Base-by-base conservation (phyloP, 1,140 invertebrate species). In the Heliothis subflexa region DNA sequence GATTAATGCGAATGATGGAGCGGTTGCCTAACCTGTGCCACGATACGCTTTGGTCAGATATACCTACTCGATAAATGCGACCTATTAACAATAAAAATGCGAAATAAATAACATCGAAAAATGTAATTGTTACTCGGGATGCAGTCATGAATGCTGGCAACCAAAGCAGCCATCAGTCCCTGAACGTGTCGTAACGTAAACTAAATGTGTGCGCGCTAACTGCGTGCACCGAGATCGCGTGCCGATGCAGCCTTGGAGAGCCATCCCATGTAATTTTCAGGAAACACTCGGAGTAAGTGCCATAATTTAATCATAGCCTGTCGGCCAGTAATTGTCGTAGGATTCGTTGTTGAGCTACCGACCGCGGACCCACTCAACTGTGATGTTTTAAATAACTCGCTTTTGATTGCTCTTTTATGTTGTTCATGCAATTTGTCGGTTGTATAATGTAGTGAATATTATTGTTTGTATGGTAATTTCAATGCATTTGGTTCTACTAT, bases 241-340 rank as follows among this genome's bases (percentile, higher is more conserved):
- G 93, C 88, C 87, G 73, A 64, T 66, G 81, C 91, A 93, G 86
- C 93, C 93, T 94, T 94, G 91, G 81, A 89, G 91, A 93, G 88
- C 83, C 93, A 94, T 94, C 93, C 89, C 90, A 92, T 93, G 90
- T 93, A 92, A 94, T 93, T 93, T 94, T 93, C 93, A 93, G 92
- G 93, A 93, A 94, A 93, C 89, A 94, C 89, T 93, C 88, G 75
- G 86, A 85, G 86, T 92, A 93, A 94, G 88, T 92, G 91, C 89
- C 88, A 94, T 92, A 93, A 92, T 93, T 93, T 94, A 93, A 94
- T 94, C 90, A 93, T 92, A 92, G 85, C 89, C 91, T 93, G 92
- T 86, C 89, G 83, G 86, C 81, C 86, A 84, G 84, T 93, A 93
- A 93, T 94, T 91, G 93, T 93, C 88, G 90, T 93, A 90, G 91